phyloP scores from a whole-genome alignment of 1,140 invertebrate species.

The Calycopis cecrops region DNA sequence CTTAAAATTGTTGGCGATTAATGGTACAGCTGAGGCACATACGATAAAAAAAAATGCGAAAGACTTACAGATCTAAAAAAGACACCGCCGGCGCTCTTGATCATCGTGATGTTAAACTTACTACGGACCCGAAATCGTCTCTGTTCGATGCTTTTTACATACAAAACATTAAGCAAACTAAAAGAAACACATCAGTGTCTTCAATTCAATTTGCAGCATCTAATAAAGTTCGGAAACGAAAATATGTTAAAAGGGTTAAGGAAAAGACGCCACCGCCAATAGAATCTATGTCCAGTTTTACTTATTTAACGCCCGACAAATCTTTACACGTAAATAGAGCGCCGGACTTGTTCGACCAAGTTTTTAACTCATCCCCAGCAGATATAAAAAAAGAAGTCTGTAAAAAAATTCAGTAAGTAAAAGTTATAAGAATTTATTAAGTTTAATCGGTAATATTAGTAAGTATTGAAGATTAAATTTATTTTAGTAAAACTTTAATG shows the following conservation, averaged over 20 bases:
- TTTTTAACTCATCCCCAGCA: slow-evolving; percentile 44
- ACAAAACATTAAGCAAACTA: slow-evolving; percentile 63
- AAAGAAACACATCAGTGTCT: slow-evolving; percentile 52
- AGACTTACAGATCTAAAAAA: slow-evolving; percentile 65
- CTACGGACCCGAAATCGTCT: slow-evolving; percentile 48
- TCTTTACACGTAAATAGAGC: slow-evolving; percentile 57
- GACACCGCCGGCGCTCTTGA: slow-evolving; percentile 46
- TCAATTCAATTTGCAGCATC: slow-evolving; percentile 37
- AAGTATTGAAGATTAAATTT: too few relatives aligned
- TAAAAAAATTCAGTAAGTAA: slow-evolving; percentile 14
- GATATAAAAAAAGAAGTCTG: slow-evolving; percentile 2
- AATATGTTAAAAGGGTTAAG: slow-evolving; percentile 51
- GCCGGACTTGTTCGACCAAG: slow-evolving; percentile 52
- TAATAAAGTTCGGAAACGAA: slow-evolving; percentile 55
- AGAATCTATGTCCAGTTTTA: slow-evolving; percentile 30
- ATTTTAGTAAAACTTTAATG: too few relatives aligned
- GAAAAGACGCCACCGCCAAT: slow-evolving; percentile 25
- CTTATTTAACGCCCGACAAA: slow-evolving; percentile 58
- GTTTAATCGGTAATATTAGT: too few relatives aligned
- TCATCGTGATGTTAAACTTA: slow-evolving; percentile 43
- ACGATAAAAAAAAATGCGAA: slow-evolving; percentile 36
- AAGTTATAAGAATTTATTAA: background rate
- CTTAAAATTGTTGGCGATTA: background rate
- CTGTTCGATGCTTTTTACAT: slow-evolving; percentile 64
- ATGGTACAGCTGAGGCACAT: background rate